phyloP scores from a whole-genome alignment of 1,140 invertebrate species.

The Drosophila sp. region DNA sequence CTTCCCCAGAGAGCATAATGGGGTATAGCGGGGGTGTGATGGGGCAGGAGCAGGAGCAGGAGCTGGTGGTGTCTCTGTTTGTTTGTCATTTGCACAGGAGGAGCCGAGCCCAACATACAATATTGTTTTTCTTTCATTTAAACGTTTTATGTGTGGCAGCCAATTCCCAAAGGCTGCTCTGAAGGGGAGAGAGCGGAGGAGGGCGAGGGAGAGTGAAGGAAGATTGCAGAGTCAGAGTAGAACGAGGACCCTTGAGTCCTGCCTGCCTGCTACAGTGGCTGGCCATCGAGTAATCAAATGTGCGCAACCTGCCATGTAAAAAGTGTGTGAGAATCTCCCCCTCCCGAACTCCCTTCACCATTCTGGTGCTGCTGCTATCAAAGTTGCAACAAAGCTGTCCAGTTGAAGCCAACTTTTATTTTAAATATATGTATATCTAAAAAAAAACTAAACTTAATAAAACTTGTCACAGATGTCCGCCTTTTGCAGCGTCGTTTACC shows the following conservation, averaged over 20 bases:
- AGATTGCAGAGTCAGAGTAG: slow-evolving; percentile 11
- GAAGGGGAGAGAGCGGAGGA: background rate
- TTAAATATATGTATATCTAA: slow-evolving; percentile 49
- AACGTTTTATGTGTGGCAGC: slow-evolving; percentile 50
- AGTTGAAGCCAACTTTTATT: slow-evolving; percentile 29
- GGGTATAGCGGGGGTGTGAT: background rate
- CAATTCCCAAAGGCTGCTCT: slow-evolving; percentile 19
- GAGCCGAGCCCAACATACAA: slow-evolving; percentile 1
- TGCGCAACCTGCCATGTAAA: slow-evolving; percentile 71
- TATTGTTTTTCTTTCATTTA: slow-evolving; percentile 59
- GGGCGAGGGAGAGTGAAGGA: slow-evolving; percentile 24
- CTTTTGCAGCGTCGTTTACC: background rate
- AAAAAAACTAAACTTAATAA: slow-evolving; percentile 76
- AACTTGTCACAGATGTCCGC: slow-evolving; percentile 74
- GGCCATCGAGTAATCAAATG: slow-evolving; percentile 76
- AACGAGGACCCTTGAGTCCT: slow-evolving; percentile 3
- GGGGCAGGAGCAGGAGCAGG: background rate
- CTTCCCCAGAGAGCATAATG: slow-evolving; percentile 19
- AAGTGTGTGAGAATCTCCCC: slow-evolving; percentile 45
- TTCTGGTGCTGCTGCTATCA: background rate
- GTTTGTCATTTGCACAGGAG: slow-evolving; percentile 48
- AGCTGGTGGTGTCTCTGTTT: slow-evolving; percentile 29
- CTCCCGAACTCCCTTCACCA: background rate
- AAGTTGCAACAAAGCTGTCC: slow-evolving; percentile 2
- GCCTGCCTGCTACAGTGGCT: slow-evolving; percentile 36